phyloP scores from a whole-genome alignment of 1,140 invertebrate genomes.

The Latrodectus geometricus region DNA sequence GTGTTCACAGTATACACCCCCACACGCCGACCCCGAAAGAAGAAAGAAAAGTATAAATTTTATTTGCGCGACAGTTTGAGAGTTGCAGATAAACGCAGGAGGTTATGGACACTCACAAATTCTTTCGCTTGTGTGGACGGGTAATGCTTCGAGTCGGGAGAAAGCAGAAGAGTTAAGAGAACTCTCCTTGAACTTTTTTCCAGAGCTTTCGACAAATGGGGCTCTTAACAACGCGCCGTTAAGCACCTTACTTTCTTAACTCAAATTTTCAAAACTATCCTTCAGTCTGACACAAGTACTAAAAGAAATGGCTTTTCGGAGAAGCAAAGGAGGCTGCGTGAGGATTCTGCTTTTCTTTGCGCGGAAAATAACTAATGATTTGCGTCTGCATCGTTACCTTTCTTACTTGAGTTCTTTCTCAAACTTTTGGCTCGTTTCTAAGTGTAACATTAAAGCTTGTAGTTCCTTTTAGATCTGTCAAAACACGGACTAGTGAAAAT shows the following conservation, averaged over 20 bases:
- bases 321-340: neutral
- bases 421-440: no score
- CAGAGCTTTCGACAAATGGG: slow-evolving; percentile 22
- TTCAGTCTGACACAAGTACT: neutral
- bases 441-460: no score
- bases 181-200: neutral
- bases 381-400: no score
- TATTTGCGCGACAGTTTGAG: slow-evolving; percentile 60
- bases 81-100: slow-evolving; percentile 49
- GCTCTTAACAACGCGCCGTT: slow-evolving; percentile 52
- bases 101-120: slow-evolving; percentile 56
- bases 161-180: neutral
- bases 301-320: slow-evolving; percentile 2
- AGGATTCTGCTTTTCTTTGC: no score
- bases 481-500: no score
- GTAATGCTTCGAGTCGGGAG: slow-evolving; percentile 28
- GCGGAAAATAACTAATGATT: no score
- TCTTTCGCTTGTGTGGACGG: slow-evolving; percentile 44
- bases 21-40: neutral
- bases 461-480: no score
- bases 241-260: slow-evolving; percentile 37
- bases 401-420: no score
- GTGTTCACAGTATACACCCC: no score
- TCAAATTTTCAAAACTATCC: slow-evolving; percentile 35
- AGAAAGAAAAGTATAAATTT: slow-evolving; percentile 57